Evolutionary conservation across 2,113 vertebrate species (phyloP).

Genomic region (Grantiella picta): DNA sequence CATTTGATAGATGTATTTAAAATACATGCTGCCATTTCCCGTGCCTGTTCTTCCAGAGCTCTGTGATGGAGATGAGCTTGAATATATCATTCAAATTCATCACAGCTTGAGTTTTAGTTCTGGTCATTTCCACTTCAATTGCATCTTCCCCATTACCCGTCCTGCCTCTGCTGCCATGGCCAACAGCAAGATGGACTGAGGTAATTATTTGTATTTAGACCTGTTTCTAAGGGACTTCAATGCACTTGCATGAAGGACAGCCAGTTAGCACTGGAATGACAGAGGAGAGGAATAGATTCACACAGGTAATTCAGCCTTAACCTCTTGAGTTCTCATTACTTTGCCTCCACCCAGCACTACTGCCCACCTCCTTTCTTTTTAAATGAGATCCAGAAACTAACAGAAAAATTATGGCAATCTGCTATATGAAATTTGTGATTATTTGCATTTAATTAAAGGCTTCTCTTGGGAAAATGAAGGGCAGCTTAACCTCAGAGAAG

Average conservation of each 20-base stretch:
- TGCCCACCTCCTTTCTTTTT: conserved; percentile 10
- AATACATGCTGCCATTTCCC: neutral
- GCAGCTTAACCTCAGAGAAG: conserved; percentile 60
- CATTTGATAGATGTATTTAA: conserved; percentile 5
- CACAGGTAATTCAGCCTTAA: neutral
- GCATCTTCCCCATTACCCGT: neutral
- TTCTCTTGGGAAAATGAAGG: conserved; percentile 66
- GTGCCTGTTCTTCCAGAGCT: conserved; percentile 6
- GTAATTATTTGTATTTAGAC: conserved; percentile 44
- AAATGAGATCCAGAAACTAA: conserved; percentile 49
- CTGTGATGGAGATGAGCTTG: neutral
- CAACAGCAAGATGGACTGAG: conserved; percentile 28
- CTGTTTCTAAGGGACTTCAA: neutral
- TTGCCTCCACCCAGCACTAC: neutral
- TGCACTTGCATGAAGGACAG: conserved; percentile 32
- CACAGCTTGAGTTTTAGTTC: conserved; percentile 2
- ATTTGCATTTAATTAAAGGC: conserved; percentile 74
- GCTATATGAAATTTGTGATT: conserved; percentile 68
- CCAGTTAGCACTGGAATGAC: conserved; percentile 33
- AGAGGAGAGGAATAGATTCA: conserved; percentile 16
- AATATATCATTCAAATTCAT: neutral
- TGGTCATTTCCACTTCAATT: conserved; percentile 45
- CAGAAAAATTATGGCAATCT: conserved; percentile 47
- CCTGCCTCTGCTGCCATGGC: neutral
- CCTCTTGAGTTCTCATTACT: conserved; percentile 42